Conservation (phyloP, 1,140 invertebrate genomes). For the Trichonephila clavipes region DNA sequence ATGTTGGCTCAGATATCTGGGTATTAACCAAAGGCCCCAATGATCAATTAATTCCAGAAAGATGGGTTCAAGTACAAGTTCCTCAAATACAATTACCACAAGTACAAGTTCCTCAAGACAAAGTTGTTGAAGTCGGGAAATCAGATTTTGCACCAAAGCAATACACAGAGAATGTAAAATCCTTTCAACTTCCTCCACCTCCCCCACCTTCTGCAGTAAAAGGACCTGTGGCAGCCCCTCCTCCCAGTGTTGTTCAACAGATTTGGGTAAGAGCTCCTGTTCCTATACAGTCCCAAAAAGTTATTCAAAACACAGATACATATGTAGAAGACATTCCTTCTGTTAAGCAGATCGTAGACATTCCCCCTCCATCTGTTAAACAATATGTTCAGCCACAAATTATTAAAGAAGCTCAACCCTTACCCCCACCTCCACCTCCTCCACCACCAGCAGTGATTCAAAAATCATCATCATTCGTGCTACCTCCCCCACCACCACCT, state of each 20-base stretch:
- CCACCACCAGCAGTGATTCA: background rate
- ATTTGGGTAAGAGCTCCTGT: constrained; percentile 40
- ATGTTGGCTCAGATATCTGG: constrained; percentile 33
- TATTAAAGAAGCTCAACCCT: constrained; percentile 35
- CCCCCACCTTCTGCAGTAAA: constrained; percentile 8
- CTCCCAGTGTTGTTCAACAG: constrained; percentile 42
- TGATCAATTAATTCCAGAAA: constrained; percentile 49
- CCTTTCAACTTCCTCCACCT: background rate
- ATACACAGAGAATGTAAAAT: constrained; percentile 3
- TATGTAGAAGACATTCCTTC: constrained; percentile 1
- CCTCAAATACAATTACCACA: background rate
- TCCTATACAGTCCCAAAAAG: background rate
- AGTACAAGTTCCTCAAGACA: background rate
- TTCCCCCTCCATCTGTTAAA: constrained; percentile 24
- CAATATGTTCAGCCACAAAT: constrained; percentile 45
- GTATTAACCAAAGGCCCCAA: constrained; percentile 52
- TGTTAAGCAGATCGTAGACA: constrained; percentile 28
- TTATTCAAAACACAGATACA: background rate
- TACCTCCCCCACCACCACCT: constrained; percentile 35
- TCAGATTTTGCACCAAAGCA: background rate
- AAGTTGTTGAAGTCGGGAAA: constrained; percentile 42
- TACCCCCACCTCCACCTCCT: constrained; percentile 33
- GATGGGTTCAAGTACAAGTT: constrained; percentile 51
- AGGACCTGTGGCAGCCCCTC: background rate
- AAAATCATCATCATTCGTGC: background rate